A percentile compares a stretch with the other conserved stretches of the same genome.
phyloP scores from a whole-genome alignment of 2,888 invertebrate genomes.

The Chelonus formosanus region DNA sequence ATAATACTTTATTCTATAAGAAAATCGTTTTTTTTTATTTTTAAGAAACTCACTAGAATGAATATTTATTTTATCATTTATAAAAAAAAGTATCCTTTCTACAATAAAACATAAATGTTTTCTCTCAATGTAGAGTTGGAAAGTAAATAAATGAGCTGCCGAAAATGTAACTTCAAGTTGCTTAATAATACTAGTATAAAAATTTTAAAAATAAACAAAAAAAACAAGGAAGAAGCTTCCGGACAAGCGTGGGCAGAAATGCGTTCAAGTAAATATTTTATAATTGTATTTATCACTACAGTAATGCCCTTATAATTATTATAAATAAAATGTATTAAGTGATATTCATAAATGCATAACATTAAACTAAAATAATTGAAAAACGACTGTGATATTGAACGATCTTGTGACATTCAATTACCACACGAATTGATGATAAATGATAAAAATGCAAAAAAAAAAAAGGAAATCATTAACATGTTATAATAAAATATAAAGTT shows the following conservation, averaged over 20 bases:
- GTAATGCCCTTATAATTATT: constrained; percentile 56
- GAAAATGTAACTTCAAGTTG: constrained; percentile 12
- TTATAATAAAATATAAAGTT: constrained; percentile 51
- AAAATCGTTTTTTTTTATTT: no score
- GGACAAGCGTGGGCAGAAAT: constrained; percentile 42
- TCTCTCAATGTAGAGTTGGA: neutral
- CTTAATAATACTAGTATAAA: constrained; percentile 15
- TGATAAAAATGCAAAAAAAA: constrained; percentile 34
- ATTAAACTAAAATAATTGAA: constrained; percentile 44
- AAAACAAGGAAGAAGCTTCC: constrained; percentile 42
- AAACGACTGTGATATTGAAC: constrained; percentile 66
- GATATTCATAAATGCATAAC: constrained; percentile 59
- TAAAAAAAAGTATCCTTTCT: no score
- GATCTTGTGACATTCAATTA: constrained; percentile 65
- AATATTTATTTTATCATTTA: no score
- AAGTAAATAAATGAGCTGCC: constrained; percentile 12
- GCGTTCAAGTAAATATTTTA: constrained; percentile 61
- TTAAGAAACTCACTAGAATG: no score
- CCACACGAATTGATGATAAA: constrained; percentile 57
- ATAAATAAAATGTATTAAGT: constrained; percentile 57
- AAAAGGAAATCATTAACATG: constrained; percentile 41
- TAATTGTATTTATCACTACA: constrained; percentile 61
- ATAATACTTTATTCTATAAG: no score
- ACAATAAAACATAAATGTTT: neutral
- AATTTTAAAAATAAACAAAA: constrained; percentile 24